Base-by-base conservation (phyloP, 2,888 invertebrate genomes). In the Lasioglossum marginatum region DNA sequence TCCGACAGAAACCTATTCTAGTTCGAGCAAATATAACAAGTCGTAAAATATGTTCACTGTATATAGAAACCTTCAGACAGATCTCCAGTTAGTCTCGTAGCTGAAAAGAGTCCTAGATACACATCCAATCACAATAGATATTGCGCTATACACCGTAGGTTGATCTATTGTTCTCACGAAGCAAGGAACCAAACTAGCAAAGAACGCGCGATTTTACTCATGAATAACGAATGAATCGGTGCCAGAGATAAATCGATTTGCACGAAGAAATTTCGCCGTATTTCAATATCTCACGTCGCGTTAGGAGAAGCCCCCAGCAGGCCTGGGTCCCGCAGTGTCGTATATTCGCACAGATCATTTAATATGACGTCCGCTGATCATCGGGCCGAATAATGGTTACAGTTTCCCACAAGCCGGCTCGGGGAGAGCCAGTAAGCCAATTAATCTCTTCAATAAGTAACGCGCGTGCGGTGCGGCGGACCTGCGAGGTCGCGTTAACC, bases 381-480 rank as follows among this genome's bases (percentile, higher is more conserved):
- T 2, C 74, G 23, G 27, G 27, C 23, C 63, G 81, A 66, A 70
- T 72, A 77, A 81, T 43, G 60, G 66, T 34, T 63, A 12, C 34
- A 57, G 52, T 73, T 88, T 88, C 89, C 82, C 89, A 85, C 88
- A 83, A 82, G 78, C 77, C 27, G 71, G 37, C 48, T 16, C 8
- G 52, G 71, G 85, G 81, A 31, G 79, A 31, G 3, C 43, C 40
- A 66, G 81, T 92, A 92, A 94, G 93, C 93, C 94, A 94, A 95
- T 95, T 94, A 94, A 95, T 94, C 92, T 90, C 87, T 84, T 89
- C 91, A 93, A 93, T 93, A 93, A 93, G 93, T 91, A 92, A 73
- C 73, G 91, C 92, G 92, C 91, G 91, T 91, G 88, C 88, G 77
- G 45, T 8, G 63, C 63, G 27, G 89, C 82, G 91, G 88, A 88